A percentile compares a stretch with the other conserved stretches of the same genome.
Conservation (phyloP, 2,888 invertebrate genomes). For the Nasonovia ribisnigri region DNA sequence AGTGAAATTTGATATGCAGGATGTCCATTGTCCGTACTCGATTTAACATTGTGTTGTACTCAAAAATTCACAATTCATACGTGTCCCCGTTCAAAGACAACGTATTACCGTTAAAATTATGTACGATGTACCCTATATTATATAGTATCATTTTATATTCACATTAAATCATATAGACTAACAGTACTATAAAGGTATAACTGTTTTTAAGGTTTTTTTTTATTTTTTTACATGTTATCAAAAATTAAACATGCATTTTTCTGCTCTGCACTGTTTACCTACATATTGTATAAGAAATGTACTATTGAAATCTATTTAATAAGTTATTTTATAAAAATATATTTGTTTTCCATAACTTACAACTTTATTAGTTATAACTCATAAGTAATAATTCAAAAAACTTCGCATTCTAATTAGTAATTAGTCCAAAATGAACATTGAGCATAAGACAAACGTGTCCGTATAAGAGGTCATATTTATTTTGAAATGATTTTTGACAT, state of each 20-base stretch:
- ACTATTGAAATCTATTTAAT: neutral
- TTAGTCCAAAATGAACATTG: neutral
- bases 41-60: neutral
- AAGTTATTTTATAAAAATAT: neutral
- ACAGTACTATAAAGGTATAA: neutral
- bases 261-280: neutral
- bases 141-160: neutral
- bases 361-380: neutral
- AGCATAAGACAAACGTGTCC: neutral
- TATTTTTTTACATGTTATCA: neutral
- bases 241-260: neutral
- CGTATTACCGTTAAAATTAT: neutral
- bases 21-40: too few species aligned
- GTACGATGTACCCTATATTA: neutral
- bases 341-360: neutral
- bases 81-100: neutral
- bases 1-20: constrained; percentile 2
- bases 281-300: neutral
- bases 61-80: neutral
- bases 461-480: neutral
- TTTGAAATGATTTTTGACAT: neutral
- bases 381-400: neutral
- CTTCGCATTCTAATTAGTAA: neutral
- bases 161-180: neutral
- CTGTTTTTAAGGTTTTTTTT: neutral